phyloP scores from a whole-genome alignment of 2,888 invertebrate species.

The Seira ritae region DNA sequence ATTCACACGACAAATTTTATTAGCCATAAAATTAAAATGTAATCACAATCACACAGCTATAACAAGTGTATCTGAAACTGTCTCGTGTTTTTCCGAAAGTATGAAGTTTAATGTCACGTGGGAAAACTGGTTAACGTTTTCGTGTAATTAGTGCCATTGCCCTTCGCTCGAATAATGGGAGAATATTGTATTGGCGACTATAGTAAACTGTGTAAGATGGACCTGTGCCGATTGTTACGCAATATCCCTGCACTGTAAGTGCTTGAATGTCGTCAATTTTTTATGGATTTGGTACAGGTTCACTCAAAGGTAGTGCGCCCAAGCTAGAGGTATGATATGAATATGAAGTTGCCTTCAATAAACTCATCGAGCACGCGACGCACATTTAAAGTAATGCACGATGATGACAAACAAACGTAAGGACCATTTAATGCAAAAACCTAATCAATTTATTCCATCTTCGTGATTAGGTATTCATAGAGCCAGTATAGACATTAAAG shows the following conservation, averaged over 20 bases:
- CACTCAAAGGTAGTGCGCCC: too few species aligned
- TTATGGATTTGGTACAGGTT: neutral
- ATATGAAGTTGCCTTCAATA: conserved; percentile 26
- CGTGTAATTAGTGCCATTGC: conserved; percentile 17
- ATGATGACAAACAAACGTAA: too few species aligned
- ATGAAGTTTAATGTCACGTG: conserved; percentile 57
- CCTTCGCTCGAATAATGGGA: conserved; percentile 27
- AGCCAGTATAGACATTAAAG: too few species aligned
- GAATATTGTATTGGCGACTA: neutral
- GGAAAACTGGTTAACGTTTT: conserved; percentile 35
- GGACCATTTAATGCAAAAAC: conserved; percentile 24
- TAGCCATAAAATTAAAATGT: too few species aligned
- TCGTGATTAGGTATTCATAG: conserved; percentile 23
- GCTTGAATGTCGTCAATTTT: too few species aligned
- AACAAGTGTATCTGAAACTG: neutral
- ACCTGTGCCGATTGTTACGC: conserved; percentile 27
- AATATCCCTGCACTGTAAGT: conserved; percentile 22
- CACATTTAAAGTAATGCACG: neutral
- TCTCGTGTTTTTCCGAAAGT: neutral
- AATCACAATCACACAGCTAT: neutral
- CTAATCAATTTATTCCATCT: conserved; percentile 33
- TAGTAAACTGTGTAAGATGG: neutral
- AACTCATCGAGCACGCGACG: conserved; percentile 14
- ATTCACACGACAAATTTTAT: conserved; percentile 40
- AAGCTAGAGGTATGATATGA: too few species aligned